Conservation (phyloP, 2,888 invertebrate genomes). For the Caenorhabditis imperialis region DNA sequence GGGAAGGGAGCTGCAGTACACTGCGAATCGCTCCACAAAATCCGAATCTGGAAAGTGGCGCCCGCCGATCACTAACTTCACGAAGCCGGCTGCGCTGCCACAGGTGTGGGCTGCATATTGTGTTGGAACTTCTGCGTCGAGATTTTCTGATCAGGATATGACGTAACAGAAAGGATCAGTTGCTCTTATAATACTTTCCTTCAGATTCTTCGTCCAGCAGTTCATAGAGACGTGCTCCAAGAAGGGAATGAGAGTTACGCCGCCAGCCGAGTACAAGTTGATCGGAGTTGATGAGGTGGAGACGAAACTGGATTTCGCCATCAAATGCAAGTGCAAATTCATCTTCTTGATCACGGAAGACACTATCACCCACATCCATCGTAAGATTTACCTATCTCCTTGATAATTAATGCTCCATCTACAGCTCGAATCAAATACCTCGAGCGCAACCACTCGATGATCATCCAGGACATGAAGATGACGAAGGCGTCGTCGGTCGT, state of each 20-base stretch:
- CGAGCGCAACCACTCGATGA: constrained; percentile 9
- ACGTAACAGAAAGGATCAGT: neutral
- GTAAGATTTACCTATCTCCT: no score
- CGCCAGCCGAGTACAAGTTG: constrained; percentile 5
- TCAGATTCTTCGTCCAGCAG: constrained; percentile 2
- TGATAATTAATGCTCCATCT: no score
- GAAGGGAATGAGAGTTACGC: constrained; percentile 1
- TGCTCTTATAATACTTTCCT: neutral
- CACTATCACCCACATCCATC: constrained; percentile 24
- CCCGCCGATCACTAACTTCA: no score
- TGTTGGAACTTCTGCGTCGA: neutral
- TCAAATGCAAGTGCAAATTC: constrained; percentile 16
- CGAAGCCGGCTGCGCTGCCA: no score
- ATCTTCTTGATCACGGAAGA: constrained; percentile 44
- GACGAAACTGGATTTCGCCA: neutral
- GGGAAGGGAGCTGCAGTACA: no score
- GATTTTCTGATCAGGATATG: neutral
- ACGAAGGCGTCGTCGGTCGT: constrained; percentile 21
- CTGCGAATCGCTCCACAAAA: no score
- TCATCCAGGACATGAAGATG: constrained; percentile 35
- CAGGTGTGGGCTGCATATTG: constrained; percentile 19
- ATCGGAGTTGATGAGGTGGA: neutral
- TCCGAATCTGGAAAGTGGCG: no score
- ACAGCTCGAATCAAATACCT: no score
- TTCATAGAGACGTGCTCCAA: neutral